Base-by-base conservation (phyloP, 2,797 vertebrate genomes). In the Sciurus carolinensis region DNA sequence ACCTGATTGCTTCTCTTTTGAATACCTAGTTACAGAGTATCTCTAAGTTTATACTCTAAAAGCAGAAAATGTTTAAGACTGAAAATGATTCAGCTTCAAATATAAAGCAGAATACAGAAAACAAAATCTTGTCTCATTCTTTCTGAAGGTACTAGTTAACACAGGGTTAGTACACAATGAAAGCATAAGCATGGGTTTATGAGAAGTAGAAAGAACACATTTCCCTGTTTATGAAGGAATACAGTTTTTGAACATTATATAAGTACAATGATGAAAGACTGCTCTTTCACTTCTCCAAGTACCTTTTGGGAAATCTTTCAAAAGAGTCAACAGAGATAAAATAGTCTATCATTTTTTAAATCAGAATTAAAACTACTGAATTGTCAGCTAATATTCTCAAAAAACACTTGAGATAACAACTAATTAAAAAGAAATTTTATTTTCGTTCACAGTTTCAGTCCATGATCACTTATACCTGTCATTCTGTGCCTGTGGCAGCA, bases 251-350 rank as follows among this genome's bases (percentile, higher is more conserved):
- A 87, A 81, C 18, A 7, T 62, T 24, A 33, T 14, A 87, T 39
- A 52, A 26, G 18, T 20, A 15, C 22, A 62, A 28, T 72, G 66
- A 88, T 79, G 36, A 54, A 85, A 73, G 42, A 59, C 26, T 42
- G n/a, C 33, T 80, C 44, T 39, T 33, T 71, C 11, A 64, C 3
- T 79, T 71, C 11, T 79, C 42, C 28, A 33, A 7, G 15, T 28
- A 87, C 26, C 47, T 82, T 88, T 47, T 83, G 22, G 52, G 33
- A 80, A 69, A 30, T 4, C 4, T 79, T 79, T 59, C 44, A 83
- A 84, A 83, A 92, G 20, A 17, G 26, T 33, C n/a, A 85, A 73
- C 42, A 90, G 44, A 80, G 54, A 80, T 52, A 82, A 87, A 67
- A 57, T 18, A 67, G 14, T 30, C 47, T 80, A 57, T 57, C 44